Base-by-base conservation (phyloP, 2,113 vertebrate genomes). In the Theropithecus gelada region DNA sequence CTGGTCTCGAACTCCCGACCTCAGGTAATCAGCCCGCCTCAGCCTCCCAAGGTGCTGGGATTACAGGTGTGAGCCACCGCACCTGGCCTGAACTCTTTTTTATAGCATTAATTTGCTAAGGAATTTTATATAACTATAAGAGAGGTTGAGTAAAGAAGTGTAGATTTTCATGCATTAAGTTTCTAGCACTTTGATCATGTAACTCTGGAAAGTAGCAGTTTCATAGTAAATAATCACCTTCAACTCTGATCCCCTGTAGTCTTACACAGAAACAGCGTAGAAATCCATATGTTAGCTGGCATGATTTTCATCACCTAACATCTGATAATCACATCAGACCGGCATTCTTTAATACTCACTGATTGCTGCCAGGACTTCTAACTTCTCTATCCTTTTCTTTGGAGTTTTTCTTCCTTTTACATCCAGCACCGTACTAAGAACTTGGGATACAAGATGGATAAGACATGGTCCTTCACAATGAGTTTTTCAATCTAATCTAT, bases 211-310 rank as follows among this genome's bases (percentile, higher is more conserved):
- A 78, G 70, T 94, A 97, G 73, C 92, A 97, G 66, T 78, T 30
- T 96, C 68, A 20, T 79, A 97, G 96, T 98, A 98, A 98, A 97
- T 98, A 95, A 93, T 95, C 88, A 90, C 76, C 45, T 92, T 94
- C 80, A 94, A 16, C 75, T 97, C 87, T 96, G 93, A 97, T 97
- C 68, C 86, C 25, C 13, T 72, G 80, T 94, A 87, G 45, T 97
- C 92, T 97, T 93, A 76, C 43, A 57, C 35, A 96, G 72, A 95
- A 96, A 86, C 66, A 94, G 75, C n/a, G 12, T 90, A 94, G 40
- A 97, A 98, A 98, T 98, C 96, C 98, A 48, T 97, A 97, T 94
- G 95, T 97, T 96, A 97, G 81, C 84, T 97, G n/a, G 75, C 95
- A 90, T 70, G 80, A 85, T 94, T 97, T 94, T 96, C 43, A 88